These are phyloP conservation scores for Xyrauchen texanus DNA, from an alignment of 2,113 vertebrate species.

Conservation along the genomic window DNA sequence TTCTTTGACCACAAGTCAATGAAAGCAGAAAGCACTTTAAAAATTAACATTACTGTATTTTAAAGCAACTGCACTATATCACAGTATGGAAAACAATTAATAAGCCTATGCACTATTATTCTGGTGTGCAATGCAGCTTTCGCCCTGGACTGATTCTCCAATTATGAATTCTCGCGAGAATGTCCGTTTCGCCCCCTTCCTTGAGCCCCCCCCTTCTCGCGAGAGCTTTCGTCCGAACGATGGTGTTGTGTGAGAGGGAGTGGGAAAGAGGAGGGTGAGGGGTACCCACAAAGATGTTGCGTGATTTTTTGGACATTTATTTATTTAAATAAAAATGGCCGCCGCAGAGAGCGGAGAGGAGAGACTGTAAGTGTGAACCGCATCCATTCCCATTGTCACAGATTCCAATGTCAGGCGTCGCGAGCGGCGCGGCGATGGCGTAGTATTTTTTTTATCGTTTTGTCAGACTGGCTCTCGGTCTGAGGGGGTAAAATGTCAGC, in stretches of 20 bases:
- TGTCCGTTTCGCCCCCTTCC: conserved; percentile 3
- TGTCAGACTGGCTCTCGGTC: conserved; percentile 9
- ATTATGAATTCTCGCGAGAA: conserved; percentile 62
- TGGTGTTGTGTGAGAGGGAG: conserved; percentile 63
- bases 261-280: conserved; percentile 70
- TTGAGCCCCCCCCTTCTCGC: conserved; percentile 64
- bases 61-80: background rate
- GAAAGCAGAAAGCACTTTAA: background rate
- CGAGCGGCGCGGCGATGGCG: conserved; percentile 48
- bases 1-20: background rate
- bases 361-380: conserved; percentile 78
- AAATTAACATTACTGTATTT: background rate
- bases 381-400: conserved; percentile 57
- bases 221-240: conserved; percentile 56
- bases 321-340: conserved; percentile 87
- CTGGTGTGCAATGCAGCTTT: conserved; percentile 36
- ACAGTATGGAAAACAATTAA: background rate
- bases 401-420: conserved; percentile 30
- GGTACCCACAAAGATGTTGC: conserved; percentile 75
- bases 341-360: conserved; percentile 82
- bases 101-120: background rate
- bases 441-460: conserved; percentile 58
- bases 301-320: conserved; percentile 79
- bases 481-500: conserved; percentile 66
- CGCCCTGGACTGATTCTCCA: conserved; percentile 44